Evolutionary conservation across 2,888 invertebrate species (phyloP).

Genomic region (Lycia hirtaria): DNA sequence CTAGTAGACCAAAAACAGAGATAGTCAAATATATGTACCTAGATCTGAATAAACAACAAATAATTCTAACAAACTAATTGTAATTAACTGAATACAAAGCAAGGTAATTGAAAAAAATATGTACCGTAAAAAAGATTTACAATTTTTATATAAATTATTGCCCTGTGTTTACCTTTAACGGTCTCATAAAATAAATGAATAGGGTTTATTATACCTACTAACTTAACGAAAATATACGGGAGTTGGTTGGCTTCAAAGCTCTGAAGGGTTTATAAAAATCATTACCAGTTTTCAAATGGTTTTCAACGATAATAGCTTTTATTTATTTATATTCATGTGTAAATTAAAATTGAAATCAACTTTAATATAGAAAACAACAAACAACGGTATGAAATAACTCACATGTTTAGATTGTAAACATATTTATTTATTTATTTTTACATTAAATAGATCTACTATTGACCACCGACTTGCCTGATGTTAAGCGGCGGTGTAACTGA

Average conservation of each 20-base stretch:
- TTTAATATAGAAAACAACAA: no score
- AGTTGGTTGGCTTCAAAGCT: neutral
- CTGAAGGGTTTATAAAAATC: slow-evolving; percentile 1
- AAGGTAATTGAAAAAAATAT: slow-evolving; percentile 14
- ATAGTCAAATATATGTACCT: neutral
- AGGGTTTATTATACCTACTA: slow-evolving; percentile 14
- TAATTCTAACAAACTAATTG: neutral
- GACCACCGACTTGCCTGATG: no score
- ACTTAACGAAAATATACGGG: slow-evolving; percentile 11
- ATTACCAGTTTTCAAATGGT: slow-evolving; percentile 6
- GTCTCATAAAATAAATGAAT: slow-evolving; percentile 25
- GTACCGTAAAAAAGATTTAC: slow-evolving; percentile 14
- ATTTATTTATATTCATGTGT: neutral
- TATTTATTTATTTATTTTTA: no score
- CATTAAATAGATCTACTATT: no score
- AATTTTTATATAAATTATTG: slow-evolving; percentile 19
- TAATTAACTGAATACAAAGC: slow-evolving; percentile 3
- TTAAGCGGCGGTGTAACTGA: no score
- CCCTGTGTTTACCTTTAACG: slow-evolving; percentile 17
- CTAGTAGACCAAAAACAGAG: neutral
- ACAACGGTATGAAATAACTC: no score
- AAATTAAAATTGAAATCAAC: neutral
- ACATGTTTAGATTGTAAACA: no score
- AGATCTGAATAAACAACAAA: neutral
- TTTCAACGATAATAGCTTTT: slow-evolving; percentile 1